Percentiles rank a stretch among this genome's conserved stretches.
These are phyloP conservation scores for Lamprotornis superbus DNA, from an alignment of 2,113 vertebrate genomes.

Conservation along the genomic window DNA sequence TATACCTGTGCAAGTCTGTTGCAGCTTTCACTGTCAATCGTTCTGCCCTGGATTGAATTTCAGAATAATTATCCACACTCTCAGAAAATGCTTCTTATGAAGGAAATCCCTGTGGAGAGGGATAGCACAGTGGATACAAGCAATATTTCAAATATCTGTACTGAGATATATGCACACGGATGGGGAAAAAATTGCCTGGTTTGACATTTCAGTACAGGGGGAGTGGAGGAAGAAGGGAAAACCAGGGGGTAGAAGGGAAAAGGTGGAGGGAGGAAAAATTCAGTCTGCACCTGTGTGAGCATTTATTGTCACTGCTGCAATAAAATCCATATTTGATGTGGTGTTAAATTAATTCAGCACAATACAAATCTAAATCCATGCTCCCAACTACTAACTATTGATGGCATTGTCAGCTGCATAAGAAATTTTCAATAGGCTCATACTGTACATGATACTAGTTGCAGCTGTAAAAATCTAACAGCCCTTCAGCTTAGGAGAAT, in stretches of 20 bases:
- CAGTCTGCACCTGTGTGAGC: conserved; percentile 49
- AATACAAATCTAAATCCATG: conserved; percentile 59
- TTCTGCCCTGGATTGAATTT: not conserved
- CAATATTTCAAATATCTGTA: not conserved
- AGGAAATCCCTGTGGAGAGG: not conserved
- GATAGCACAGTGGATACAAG: not conserved
- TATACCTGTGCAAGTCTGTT: not conserved
- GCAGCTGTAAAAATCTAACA: conserved; percentile 45
- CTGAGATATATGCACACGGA: not conserved
- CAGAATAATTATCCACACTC: not conserved
- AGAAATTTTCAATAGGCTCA: conserved; percentile 37
- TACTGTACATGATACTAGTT: conserved; percentile 28
- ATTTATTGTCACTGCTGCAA: conserved; percentile 77
- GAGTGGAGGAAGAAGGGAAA: not conserved
- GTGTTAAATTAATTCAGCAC: conserved; percentile 78
- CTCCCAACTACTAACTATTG: conserved; percentile 66
- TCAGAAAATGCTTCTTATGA: not conserved
- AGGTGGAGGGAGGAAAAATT: conserved; percentile 15
- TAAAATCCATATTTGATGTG: conserved; percentile 82
- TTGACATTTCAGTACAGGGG: conserved; percentile 3
- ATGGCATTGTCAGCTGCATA: conserved; percentile 51
- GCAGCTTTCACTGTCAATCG: not conserved
- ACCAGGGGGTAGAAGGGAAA: not conserved
- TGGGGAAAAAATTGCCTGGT: conserved; percentile 19
- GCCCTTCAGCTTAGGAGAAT: conserved; percentile 50